These are phyloP conservation scores for Daphoenositta chrysoptera DNA, from an alignment of 2,113 vertebrate genomes.

Conservation along the genomic window DNA sequence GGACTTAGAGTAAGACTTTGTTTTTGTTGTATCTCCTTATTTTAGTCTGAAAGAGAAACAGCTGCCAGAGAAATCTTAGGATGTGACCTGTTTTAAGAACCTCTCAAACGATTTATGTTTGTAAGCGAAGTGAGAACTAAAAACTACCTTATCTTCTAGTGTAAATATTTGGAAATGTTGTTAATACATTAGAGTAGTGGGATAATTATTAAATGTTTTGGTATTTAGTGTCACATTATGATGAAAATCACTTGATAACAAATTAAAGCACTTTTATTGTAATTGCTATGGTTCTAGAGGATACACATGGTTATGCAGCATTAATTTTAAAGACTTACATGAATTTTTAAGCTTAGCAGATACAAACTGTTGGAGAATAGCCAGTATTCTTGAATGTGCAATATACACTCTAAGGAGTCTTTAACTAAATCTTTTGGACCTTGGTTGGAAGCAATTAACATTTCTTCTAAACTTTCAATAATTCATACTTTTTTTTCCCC, in stretches of 20 bases:
- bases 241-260: conserved; percentile 47
- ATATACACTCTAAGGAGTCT: conserved; percentile 27
- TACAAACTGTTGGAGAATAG: conserved; percentile 55
- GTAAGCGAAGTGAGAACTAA: not conserved
- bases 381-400: conserved; percentile 33
- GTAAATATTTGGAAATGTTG: conserved; percentile 36
- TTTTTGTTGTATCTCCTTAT: not conserved
- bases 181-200: conserved; percentile 33
- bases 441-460: conserved; percentile 51
- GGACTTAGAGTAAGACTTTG: not conserved
- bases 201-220: conserved; percentile 59
- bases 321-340: conserved; percentile 57
- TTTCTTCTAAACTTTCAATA: conserved; percentile 41
- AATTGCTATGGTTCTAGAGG: conserved; percentile 50
- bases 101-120: conserved; percentile 18
- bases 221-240: conserved; percentile 33
- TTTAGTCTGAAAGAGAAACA: conserved; percentile 10
- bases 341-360: conserved; percentile 63
- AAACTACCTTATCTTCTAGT: not conserved
- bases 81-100: conserved; percentile 36
- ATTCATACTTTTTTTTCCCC: not conserved
- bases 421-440: conserved; percentile 45
- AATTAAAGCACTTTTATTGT: conserved; percentile 49
- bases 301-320: conserved; percentile 34
- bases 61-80: not conserved